These are phyloP conservation scores for Acipenser oxyrinchus DNA, from an alignment of 2,797 vertebrate genomes.

Conservation along the genomic window DNA sequence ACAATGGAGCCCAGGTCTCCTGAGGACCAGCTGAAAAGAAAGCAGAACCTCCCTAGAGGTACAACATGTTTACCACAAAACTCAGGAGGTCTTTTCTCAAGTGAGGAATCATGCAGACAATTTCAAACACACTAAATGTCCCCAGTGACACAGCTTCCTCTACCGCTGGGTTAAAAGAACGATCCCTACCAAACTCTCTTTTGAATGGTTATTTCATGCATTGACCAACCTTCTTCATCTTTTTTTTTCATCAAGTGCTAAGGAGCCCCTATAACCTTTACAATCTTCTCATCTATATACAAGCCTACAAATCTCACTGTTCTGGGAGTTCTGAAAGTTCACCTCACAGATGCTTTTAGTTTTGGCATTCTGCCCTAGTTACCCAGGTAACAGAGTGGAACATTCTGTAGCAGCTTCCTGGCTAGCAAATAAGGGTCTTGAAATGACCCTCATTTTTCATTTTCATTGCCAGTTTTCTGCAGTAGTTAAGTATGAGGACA, in stretches of 20 bases:
- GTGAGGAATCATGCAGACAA: slow-evolving; percentile 9
- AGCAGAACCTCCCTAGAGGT: slow-evolving; percentile 2
- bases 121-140: slow-evolving; percentile 26
- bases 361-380: no score
- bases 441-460: no score
- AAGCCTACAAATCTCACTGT: no score
- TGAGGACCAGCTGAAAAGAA: not conserved
- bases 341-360: no score
- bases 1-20: no score
- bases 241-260: not conserved
- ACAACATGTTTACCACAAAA: slow-evolving; percentile 6
- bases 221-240: slow-evolving; percentile 7
- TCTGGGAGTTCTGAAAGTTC: no score
- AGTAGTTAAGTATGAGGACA: no score
- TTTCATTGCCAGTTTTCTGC: no score
- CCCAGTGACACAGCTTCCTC: slow-evolving; percentile 2
- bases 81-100: slow-evolving; percentile 9
- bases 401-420: no score
- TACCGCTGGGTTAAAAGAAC: slow-evolving; percentile 4
- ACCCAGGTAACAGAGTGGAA: no score
- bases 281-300: not conserved
- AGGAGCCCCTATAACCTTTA: slow-evolving; percentile 16
- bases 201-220: not conserved
- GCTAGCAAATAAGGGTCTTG: no score
- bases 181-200: slow-evolving; percentile 11